Base-by-base conservation (phyloP, 37 sponge, comb jelly and placozoan species). In the Theonella swinhoei region DNA sequence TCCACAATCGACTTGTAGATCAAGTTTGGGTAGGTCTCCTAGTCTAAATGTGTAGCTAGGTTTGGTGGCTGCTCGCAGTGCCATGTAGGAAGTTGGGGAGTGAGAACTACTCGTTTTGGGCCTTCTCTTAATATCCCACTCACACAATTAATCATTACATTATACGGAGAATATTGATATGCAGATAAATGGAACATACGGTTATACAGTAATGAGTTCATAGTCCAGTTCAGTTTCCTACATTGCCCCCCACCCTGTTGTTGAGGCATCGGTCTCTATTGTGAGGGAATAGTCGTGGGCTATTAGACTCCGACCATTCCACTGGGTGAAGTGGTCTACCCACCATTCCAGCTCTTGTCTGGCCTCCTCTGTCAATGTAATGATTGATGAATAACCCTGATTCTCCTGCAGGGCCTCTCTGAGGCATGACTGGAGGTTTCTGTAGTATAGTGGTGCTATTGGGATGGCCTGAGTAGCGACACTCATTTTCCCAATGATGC, bases 221-320 rank as follows among this genome's bases (percentile, higher is more conserved):
- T n/a, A n/a, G n/a, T n/a, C n/a, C n/a, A n/a, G n/a, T n/a, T n/a
- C n/a, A n/a, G n/a, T n/a, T n/a, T n/a, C n/a, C n/a, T n/a, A n/a
- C n/a, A 30, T 26, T 1, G 82, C 85, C 1, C 80, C 85, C 85
- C 90, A 84, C 3, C 82, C 91, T 39, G n/a, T 47, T 4, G 22
- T 5, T 54, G 90, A 89, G 39, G 90, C 85, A 47, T 83, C 84
- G 5, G 90, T 74, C 42, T 72, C 70, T 64, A 87, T 74, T 24
- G 65, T 28, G 3, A 80, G 17, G 7, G 36, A 14, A 1, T 69
- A 38, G 17, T 4, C 9, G 38, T 37, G 81, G 5, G 75, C 25
- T 30, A 80, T 36, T 1, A 87, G 60, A 20, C 59, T 25, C 58
- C 58, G 22, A 23, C 79, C 87, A 86, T 86, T 86, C 81, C 81